Evolutionary conservation across 2,797 vertebrate genomes (phyloP).

Genomic region (Mus caroli): DNA sequence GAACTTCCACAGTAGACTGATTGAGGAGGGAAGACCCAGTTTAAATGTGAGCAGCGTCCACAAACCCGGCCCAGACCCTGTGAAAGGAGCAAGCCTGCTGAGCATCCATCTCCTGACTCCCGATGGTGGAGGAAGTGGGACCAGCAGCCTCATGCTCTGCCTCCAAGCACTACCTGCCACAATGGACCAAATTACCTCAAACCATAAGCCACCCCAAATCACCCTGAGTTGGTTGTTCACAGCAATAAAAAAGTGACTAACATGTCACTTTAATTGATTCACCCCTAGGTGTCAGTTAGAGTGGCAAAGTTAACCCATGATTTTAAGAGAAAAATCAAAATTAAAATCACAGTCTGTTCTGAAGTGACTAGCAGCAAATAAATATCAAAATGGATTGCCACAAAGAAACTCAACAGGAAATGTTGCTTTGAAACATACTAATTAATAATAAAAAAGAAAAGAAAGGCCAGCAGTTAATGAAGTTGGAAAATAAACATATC

Average conservation of each 20-base stretch:
- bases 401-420: neutral
- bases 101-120: neutral
- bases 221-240: neutral
- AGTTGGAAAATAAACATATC: neutral
- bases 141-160: neutral
- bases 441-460: neutral
- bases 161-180: neutral
- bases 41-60: neutral
- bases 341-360: constrained; percentile 41
- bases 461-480: neutral
- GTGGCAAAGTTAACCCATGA: neutral
- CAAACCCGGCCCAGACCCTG: rapidly evolving
- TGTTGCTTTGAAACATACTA: neutral
- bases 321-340: constrained; percentile 53
- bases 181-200: neutral
- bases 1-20: neutral
- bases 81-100: too few species aligned
- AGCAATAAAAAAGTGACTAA: neutral
- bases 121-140: too few species aligned
- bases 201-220: neutral
- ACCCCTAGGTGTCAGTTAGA: too few species aligned
- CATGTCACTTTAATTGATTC: neutral
- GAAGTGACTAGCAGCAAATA: neutral
- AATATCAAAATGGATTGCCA: neutral
- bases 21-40: neutral